Percentiles rank a stretch among this genome's conserved stretches.
Evolutionary conservation across 2,113 vertebrate species (phyloP).

Genomic region (Antechinus flavipes): DNA sequence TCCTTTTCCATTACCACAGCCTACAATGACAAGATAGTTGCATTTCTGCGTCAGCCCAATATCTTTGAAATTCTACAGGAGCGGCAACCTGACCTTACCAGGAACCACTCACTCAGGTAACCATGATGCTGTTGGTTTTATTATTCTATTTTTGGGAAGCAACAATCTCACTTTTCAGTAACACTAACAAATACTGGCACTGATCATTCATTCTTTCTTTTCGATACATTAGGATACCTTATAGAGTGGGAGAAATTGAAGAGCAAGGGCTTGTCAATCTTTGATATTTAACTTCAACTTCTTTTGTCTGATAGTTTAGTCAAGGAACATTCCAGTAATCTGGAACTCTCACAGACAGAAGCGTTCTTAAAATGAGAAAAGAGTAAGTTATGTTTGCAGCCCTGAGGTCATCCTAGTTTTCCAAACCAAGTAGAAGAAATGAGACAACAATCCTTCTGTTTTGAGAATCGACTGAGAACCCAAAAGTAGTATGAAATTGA

Average conservation of each 20-base stretch:
- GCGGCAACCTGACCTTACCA: conserved; percentile 95
- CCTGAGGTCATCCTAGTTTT: background rate
- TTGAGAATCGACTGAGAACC: conserved; percentile 1
- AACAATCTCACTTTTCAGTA: background rate
- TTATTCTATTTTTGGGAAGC: background rate
- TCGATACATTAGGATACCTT: background rate
- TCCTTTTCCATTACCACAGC: conserved; percentile 83
- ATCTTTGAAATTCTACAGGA: conserved; percentile 99
- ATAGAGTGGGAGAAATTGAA: background rate
- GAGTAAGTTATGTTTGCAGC: background rate
- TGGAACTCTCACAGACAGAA: background rate
- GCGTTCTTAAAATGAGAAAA: conserved; percentile 23
- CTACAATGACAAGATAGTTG: conserved; percentile 99
- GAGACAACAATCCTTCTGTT: conserved; percentile 29
- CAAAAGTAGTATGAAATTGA: conserved; percentile 10
- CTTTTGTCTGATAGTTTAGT: conserved; percentile 21
- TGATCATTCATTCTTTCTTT: conserved; percentile 18
- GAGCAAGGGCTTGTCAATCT: background rate
- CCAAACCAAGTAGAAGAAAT: background rate
- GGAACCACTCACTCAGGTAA: conserved; percentile 98
- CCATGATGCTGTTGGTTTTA: conserved; percentile 2
- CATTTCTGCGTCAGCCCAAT: conserved; percentile 97
- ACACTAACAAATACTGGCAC: background rate
- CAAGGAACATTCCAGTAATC: conserved; percentile 4
- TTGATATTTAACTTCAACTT: background rate